A percentile compares a stretch with the other conserved stretches of the same genome.
Conservation (phyloP, 2,797 vertebrate species). For the Petrocephalus sullivani region DNA sequence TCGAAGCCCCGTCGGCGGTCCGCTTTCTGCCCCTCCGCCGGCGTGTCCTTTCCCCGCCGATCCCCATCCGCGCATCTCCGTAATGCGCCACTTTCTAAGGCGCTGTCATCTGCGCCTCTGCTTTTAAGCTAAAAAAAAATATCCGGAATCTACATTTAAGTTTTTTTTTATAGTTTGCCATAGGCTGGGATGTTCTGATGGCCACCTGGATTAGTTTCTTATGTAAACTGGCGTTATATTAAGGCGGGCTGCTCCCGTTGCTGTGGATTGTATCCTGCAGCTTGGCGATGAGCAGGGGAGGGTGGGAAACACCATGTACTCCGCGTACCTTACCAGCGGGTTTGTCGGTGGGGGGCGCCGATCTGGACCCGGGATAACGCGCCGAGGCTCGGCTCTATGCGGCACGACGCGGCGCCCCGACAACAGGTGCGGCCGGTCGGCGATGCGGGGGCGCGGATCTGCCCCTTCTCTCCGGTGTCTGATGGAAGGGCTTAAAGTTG, state of each 20-base stretch:
- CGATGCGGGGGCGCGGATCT: not conserved
- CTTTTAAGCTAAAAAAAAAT: not conserved
- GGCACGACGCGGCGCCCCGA: not conserved
- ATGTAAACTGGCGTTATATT: not conserved
- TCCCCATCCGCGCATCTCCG: not conserved
- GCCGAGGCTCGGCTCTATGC: not conserved
- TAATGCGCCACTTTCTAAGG: not conserved
- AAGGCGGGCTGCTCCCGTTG: not conserved
- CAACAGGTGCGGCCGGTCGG: not conserved
- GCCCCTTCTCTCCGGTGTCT: not conserved
- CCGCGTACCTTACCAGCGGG: not conserved
- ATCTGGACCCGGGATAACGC: not conserved
- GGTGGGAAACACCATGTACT: not conserved
- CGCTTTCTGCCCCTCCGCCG: not conserved
- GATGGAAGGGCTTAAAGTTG: not conserved
- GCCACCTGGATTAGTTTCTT: not conserved
- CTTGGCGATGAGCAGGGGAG: not conserved
- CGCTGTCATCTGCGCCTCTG: not conserved
- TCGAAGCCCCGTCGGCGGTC: not conserved
- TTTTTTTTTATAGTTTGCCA: not conserved
- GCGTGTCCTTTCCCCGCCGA: not conserved
- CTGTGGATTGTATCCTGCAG: not conserved
- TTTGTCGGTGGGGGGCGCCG: not conserved
- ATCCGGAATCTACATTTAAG: not conserved
- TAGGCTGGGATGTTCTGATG: not conserved